A percentile compares a stretch with the other conserved stretches of the same genome.
phyloP scores from a whole-genome alignment of 2,113 vertebrate genomes.

The Equus quagga region DNA sequence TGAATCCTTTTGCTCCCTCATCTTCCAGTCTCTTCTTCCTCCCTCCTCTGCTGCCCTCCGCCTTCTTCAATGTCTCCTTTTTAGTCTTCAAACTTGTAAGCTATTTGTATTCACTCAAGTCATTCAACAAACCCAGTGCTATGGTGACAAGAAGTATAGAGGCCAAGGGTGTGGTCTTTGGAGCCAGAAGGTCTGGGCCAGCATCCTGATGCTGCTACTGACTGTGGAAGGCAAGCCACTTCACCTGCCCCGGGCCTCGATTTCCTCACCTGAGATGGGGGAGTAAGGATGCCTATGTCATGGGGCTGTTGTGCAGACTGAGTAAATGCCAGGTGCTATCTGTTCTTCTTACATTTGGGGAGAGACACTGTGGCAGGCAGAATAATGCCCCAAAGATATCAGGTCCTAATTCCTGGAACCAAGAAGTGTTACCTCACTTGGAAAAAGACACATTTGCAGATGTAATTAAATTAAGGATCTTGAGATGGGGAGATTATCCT shows the following conservation, averaged over 20 bases:
- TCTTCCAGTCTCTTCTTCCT: not conserved
- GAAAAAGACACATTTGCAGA: not conserved
- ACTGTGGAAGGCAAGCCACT: not conserved
- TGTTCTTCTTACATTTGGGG: accelerated
- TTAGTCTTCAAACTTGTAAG: not conserved
- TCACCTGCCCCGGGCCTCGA: accelerated
- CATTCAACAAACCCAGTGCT: not conserved
- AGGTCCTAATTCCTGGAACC: not conserved
- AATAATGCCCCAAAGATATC: not conserved
- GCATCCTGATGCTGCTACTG: not conserved
- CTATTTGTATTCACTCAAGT: not conserved
- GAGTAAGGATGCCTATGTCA: accelerated
- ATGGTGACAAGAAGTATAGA: not conserved
- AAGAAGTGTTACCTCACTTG: not conserved
- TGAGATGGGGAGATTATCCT: not conserved
- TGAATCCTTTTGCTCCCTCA: accelerated
- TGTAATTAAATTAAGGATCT: not conserved
- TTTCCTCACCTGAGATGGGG: not conserved
- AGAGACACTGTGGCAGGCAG: not conserved
- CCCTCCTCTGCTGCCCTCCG: not conserved
- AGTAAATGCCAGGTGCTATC: accelerated
- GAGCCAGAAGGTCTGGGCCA: not conserved
- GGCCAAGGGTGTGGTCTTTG: not conserved
- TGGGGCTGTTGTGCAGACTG: accelerated
- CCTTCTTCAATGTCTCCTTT: not conserved